Base-by-base conservation (phyloP, 1,140 invertebrate species). In the Acyrthosiphon pisum region DNA sequence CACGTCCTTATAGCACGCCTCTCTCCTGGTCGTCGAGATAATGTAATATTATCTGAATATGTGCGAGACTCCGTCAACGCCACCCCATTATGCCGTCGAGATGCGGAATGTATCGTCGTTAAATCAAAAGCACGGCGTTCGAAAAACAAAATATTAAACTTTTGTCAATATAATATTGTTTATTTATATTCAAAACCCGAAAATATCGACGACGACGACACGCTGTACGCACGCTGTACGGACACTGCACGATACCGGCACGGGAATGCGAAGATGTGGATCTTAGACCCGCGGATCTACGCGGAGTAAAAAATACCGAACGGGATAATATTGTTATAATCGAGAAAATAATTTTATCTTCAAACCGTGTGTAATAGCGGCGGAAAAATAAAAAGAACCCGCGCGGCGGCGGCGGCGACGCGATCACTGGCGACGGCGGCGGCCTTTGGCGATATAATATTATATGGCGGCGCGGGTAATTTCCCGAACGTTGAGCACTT, bases 401-500 rank as follows among this genome's bases (percentile, higher is more conserved):
- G 86, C 86, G 46, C 48, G 50, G 37, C 90, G 23, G 50, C 50
- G 41, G 56, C 53, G 90, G 60, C 41, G 46, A n/a, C 46, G 46
- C 23, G 37, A 41, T 41, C 83, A 41, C 83, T 30, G 11, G 35
- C 44, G 91, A n/a, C 68, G 50, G 53, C 88, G 90, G 41, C 60
- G 90, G 90, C 90, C 68, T 83, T 68, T 83, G 60, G 87, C 46
- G 87, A 35, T 89, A 35, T 89, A 89, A 89, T 90, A 60, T 35
- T 89, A 56, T 89, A 90, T 41, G 89, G 37, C 89, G 81, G 44
- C 23, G 81, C 20, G 81, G 91, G 91, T 93, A 56, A 93, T 93
- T 93, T 93, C 81, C 91, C 91, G 91, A 56, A 93, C 81, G 91
- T 93, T 84, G 81, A 86, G 81, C 91, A 93, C 91, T 93, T 86